A percentile compares a stretch with the other conserved stretches of the same genome.
phyloP scores from a whole-genome alignment of 2,888 invertebrate genomes.

The Cerastoderma edule region DNA sequence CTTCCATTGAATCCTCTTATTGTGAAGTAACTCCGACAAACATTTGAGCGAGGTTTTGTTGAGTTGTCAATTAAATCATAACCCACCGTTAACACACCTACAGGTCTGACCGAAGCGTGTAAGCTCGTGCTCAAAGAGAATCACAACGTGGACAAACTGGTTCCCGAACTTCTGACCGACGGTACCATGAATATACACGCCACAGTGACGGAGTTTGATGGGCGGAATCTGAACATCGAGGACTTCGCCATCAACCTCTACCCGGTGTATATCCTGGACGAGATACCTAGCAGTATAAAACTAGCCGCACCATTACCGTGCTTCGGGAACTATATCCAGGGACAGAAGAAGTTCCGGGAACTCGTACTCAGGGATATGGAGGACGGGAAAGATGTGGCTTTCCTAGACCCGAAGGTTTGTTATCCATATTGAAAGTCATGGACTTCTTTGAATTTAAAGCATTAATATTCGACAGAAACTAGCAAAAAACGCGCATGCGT shows the following conservation, averaged over 20 bases:
- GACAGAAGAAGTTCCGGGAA: constrained; percentile 54
- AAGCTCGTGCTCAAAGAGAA: constrained; percentile 44
- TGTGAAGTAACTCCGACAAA: too few relatives aligned
- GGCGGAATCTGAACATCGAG: constrained; percentile 39
- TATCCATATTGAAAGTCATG: too few relatives aligned
- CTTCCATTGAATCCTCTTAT: too few relatives aligned
- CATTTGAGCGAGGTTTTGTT: too few relatives aligned
- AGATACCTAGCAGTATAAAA: constrained; percentile 60
- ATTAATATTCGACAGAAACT: too few relatives aligned
- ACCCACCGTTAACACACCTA: too few relatives aligned
- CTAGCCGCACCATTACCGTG: constrained; percentile 62
- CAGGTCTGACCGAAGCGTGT: constrained; percentile 49
- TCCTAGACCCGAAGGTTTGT: constrained; percentile 57
- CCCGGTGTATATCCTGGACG: constrained; percentile 56
- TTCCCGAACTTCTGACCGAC: constrained; percentile 41
- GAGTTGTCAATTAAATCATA: too few relatives aligned
- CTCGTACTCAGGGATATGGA: constrained; percentile 53
- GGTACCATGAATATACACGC: constrained; percentile 56
- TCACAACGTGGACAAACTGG: constrained; percentile 55
- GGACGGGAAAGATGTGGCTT: constrained; percentile 57
- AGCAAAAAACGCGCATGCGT: too few relatives aligned
- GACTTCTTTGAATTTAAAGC: too few relatives aligned
- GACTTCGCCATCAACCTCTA: constrained; percentile 57
- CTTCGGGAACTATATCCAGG: constrained; percentile 57
- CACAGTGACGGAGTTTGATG: constrained; percentile 45